Base-by-base conservation (phyloP, 1,140 invertebrate genomes). In the Littorina saxatilis region DNA sequence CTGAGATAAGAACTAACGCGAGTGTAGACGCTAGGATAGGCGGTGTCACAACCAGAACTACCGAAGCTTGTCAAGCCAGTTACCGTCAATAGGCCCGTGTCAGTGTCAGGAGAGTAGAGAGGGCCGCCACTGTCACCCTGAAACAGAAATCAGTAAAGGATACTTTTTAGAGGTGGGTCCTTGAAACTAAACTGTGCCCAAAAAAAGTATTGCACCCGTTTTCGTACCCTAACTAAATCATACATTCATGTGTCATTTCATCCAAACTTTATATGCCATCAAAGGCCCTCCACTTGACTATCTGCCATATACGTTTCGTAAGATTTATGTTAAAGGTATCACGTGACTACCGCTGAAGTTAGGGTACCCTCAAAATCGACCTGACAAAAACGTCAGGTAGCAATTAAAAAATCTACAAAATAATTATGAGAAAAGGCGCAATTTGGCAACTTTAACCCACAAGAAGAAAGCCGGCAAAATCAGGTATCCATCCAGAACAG, bases 11-110 rank as follows among this genome's bases (percentile, higher is more conserved):
- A 96, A 1, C 96, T 96, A 83, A 97, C 94, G 61, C 96, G 93
- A 1, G 96, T 96, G 90, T 97, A 97, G 0, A 97, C 96, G 1
- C 96, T 96, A 0, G 96, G 96, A 90, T 95, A 93, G 90, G 96
- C 97, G 3, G 84, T 82, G 13, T 96, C 97, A 87, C 97, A 98
- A 1, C 97, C 96, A n/a, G 76, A 77, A 43, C 97, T 97, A n/a
- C 97, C 97, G 96, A 97, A 98, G 9, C 96, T 97, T 66, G 98
- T 98, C 27, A 98, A 95, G 13, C 97, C 98, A 13, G 96, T 96
- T 1, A 98, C 93, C 23, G 79, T 75, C 35, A 75, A 74, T 23
- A 81, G 58, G 63, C 88, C 80, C n/a, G 63, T 78, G 55, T 43
- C 43, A 58, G n/a, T 29, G 70, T 73, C 70, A 50, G 70, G 70